Conservation (phyloP, 2,113 vertebrate species). For the Sporophila hypoxantha region DNA sequence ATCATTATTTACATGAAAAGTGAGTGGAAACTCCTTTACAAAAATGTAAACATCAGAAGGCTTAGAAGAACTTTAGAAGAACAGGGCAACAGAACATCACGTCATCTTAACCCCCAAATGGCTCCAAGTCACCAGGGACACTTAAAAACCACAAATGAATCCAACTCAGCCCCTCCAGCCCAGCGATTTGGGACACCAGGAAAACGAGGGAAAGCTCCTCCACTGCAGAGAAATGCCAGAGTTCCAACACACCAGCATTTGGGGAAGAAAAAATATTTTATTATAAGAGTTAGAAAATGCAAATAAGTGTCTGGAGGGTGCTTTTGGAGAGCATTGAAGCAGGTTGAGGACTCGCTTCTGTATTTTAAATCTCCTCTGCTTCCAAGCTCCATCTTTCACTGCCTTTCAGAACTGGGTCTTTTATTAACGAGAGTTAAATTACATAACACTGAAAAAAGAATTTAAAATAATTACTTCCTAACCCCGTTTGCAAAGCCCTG, state of each 20-base stretch:
- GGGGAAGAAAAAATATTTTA: not conserved
- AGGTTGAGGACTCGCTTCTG: not conserved
- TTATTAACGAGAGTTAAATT: constrained; percentile 59
- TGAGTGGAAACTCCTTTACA: too few species aligned
- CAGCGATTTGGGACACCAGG: not conserved
- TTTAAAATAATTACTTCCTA: constrained; percentile 57
- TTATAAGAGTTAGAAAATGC: not conserved
- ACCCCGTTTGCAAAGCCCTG: constrained; percentile 36
- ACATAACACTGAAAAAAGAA: constrained; percentile 17
- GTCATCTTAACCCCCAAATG: fast-evolving
- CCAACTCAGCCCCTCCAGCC: not conserved
- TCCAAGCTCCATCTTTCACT: constrained; percentile 23
- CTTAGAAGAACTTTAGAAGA: too few species aligned
- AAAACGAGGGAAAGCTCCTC: not conserved
- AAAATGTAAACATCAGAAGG: too few species aligned
- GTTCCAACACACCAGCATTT: not conserved
- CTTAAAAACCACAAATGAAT: not conserved
- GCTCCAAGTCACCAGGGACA: not conserved
- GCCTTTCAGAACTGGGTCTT: constrained; percentile 32
- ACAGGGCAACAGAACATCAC: not conserved
- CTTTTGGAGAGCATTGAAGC: not conserved
- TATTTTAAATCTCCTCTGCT: not conserved
- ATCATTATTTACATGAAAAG: too few species aligned
- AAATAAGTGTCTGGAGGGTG: not conserved
- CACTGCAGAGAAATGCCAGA: not conserved